Evolutionary conservation across 1,140 invertebrate species (phyloP), one percentile per base, ranked within the genome.

Genomic region (Ceratoteleas bidentatus): DNA sequence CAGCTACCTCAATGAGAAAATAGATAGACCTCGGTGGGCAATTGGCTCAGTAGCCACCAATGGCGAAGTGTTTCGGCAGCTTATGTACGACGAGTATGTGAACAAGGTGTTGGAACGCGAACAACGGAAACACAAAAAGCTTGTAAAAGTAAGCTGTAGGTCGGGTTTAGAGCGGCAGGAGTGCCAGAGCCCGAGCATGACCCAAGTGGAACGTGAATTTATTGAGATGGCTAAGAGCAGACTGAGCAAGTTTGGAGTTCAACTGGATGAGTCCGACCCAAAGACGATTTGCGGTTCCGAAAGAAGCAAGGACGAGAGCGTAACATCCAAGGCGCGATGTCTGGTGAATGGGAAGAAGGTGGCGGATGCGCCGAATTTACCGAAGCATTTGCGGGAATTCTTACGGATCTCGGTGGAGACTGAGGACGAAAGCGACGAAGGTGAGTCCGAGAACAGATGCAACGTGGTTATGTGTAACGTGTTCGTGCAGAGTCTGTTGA

Each of bases 21-120:
- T 45, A 2, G 13, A 47, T 6, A 66, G 82, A 52, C 85, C 87
- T 0, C 86, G 86, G 65, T 84, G 87, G 0, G 61, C 84, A 10
- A 85, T 85, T 54, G 86, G 88, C 61, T 90, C 91, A 74, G 90
- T 89, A 77, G 91, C 91, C 52, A 92, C 89, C 38, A 91, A 92
- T 70, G 92, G 93, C 15, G 96, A 96, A 88, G 92, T 93, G 40
- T 94, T 96, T 85, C 92, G 95, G 7, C 93, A 95, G 73, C 92
- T 94, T 86, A 96, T 97, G 96, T 96, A 96, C 86, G 93, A 95
- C 72, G 96, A 97, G 88, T 97, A 96, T 88, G 93, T 96, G 87
- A 92, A 93, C 84, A 95, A 96, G 91, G 94, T 97, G 57, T 93
- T 94, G 0, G 95, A 96, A 88, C 92, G 95, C n/a, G 94, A 95